Percentiles rank a stretch among this genome's conserved stretches.
phyloP scores from a whole-genome alignment of 2,113 vertebrate species.

The Microcebus tavaratra region DNA sequence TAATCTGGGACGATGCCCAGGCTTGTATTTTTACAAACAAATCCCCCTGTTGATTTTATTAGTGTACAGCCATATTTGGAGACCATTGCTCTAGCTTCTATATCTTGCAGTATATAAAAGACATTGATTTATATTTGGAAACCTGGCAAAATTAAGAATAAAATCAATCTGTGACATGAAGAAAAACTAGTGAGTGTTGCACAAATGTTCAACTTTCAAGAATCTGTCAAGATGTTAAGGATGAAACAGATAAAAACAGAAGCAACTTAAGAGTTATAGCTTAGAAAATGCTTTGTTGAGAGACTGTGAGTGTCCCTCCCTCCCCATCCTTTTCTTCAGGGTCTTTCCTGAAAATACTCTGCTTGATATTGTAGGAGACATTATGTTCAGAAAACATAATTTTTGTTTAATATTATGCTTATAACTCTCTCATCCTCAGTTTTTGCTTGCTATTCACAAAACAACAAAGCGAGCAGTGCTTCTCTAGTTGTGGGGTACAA shows the following conservation, averaged over 20 bases:
- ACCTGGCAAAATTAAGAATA: slow-evolving; percentile 16
- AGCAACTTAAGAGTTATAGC: background rate
- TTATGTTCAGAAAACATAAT: background rate
- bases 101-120: background rate
- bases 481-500: background rate
- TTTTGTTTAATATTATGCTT: background rate
- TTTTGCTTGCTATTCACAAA: background rate
- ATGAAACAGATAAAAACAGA: background rate
- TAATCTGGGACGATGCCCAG: background rate
- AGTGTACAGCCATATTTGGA: background rate
- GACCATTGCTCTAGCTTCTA: background rate
- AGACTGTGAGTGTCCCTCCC: background rate
- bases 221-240: background rate
- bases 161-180: background rate
- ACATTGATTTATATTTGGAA: slow-evolving; percentile 31
- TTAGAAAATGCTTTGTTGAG: background rate
- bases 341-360: background rate
- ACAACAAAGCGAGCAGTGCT: background rate
- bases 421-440: background rate
- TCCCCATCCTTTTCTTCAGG: background rate
- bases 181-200: background rate
- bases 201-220: background rate
- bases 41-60: background rate
- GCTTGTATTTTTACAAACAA: background rate
- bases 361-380: background rate